phyloP scores from a whole-genome alignment of 2,888 invertebrate species.

The Hypomecis punctinalis region DNA sequence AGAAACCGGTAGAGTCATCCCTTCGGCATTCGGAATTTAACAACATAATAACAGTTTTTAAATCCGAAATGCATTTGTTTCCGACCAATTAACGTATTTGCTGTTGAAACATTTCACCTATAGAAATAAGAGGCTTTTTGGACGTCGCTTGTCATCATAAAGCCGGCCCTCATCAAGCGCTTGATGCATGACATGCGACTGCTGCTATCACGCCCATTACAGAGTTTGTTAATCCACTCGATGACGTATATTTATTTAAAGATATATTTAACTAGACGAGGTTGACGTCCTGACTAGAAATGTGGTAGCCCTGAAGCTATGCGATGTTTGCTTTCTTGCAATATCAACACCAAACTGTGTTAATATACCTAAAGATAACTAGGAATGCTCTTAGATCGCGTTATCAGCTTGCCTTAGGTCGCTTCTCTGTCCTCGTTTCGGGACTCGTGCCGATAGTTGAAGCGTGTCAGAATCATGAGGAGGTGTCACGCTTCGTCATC shows the following conservation, averaged over 20 bases:
- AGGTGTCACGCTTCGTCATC: conserved; percentile 23
- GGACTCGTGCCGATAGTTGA: conserved; percentile 53
- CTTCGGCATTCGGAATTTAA: conserved; percentile 49
- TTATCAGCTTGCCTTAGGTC: conserved; percentile 75
- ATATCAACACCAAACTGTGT: conserved; percentile 56
- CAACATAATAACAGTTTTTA: conserved; percentile 52
- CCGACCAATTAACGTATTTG: conserved; percentile 45
- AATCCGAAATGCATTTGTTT: conserved; percentile 39
- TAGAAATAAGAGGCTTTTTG: conserved; percentile 42
- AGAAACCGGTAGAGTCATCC: conserved; percentile 41
- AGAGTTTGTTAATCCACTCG: conserved; percentile 54
- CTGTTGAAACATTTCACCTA: conserved; percentile 34
- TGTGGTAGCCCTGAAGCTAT: conserved; percentile 45
- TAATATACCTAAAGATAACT: conserved; percentile 62
- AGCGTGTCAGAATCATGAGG: conserved; percentile 45
- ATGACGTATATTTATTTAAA: conserved; percentile 57
- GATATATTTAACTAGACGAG: conserved; percentile 47
- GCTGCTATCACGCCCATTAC: conserved; percentile 54
- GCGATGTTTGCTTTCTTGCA: conserved; percentile 53
- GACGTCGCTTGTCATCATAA: conserved; percentile 49
- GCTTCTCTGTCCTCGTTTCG: conserved; percentile 72
- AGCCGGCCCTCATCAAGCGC: conserved; percentile 53
- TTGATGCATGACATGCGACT: conserved; percentile 54
- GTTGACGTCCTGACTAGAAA: conserved; percentile 47
- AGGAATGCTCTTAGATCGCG: conserved; percentile 65